Evolutionary conservation across 2,888 invertebrate genomes (phyloP).

Genomic region (Pollenia amentaria): DNA sequence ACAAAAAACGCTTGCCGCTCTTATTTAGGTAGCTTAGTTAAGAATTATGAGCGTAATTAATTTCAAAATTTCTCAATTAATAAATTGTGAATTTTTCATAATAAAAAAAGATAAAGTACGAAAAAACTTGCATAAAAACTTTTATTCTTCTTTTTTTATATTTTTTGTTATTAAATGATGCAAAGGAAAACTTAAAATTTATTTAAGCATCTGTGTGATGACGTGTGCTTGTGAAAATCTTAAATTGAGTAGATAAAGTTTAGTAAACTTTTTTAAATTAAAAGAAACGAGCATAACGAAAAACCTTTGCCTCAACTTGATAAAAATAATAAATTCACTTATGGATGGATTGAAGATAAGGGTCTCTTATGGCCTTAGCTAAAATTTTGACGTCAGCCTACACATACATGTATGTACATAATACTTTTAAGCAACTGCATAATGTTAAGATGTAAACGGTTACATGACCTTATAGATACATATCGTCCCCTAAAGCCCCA

Average conservation of each 20-base stretch:
- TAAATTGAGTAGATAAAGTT: slow-evolving; percentile 46
- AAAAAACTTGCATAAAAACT: no score
- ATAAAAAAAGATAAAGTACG: no score
- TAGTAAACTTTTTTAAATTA: slow-evolving; percentile 52
- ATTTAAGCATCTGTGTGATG: background rate
- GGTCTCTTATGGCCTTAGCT: slow-evolving; percentile 30
- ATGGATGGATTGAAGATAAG: slow-evolving; percentile 52
- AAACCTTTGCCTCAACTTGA: slow-evolving; percentile 46
- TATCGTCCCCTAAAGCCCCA: no score
- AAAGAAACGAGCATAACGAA: slow-evolving; percentile 56
- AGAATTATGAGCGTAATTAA: no score
- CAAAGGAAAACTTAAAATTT: background rate
- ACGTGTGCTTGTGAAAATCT: background rate
- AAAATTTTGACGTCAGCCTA: background rate
- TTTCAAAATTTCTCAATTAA: no score
- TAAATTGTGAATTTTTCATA: no score
- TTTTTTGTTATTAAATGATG: background rate
- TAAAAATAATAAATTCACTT: slow-evolving; percentile 56
- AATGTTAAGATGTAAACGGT: no score
- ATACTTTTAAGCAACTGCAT: no score
- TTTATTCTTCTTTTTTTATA: no score
- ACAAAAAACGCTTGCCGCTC: no score
- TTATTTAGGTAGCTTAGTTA: no score
- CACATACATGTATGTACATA: background rate
- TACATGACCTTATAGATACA: no score